Conservation (phyloP, 2,888 invertebrate genomes). For the Drosophila birchii region DNA sequence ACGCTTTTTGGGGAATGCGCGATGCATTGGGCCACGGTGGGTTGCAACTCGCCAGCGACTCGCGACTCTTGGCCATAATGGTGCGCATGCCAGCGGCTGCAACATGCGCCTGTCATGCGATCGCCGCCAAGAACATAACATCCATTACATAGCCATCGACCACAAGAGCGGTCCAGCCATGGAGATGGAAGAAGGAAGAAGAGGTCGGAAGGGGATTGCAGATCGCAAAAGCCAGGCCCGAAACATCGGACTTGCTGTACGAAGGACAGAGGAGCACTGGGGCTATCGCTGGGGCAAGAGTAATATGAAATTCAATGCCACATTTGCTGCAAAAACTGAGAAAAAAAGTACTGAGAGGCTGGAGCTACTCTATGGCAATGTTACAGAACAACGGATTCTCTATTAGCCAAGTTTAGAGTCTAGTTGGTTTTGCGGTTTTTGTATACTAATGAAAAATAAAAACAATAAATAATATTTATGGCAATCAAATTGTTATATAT, state of each 20-base stretch:
- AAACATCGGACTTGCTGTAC: constrained; percentile 12
- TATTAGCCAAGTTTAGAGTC: neutral
- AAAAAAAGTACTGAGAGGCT: constrained; percentile 54
- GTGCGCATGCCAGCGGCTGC: constrained; percentile 82
- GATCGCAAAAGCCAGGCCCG: constrained; percentile 17
- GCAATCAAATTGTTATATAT: too few relatives aligned
- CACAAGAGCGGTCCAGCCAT: constrained; percentile 41
- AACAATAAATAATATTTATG: too few relatives aligned
- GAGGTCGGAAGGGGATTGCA: constrained; percentile 1
- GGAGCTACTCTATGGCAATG: neutral
- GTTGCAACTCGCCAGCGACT: constrained; percentile 34
- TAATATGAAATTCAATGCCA: constrained; percentile 82
- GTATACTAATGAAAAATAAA: too few relatives aligned
- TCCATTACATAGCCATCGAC: constrained; percentile 75
- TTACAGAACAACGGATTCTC: constrained; percentile 4
- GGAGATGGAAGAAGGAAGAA: constrained; percentile 10
- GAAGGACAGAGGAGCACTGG: constrained; percentile 22
- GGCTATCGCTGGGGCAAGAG: constrained; percentile 55
- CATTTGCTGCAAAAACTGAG: constrained; percentile 79
- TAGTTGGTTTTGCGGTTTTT: neutral
- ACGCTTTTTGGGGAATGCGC: constrained; percentile 82
- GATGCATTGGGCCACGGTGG: constrained; percentile 65
- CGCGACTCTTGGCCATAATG: constrained; percentile 72
- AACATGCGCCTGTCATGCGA: constrained; percentile 82
- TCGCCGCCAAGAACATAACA: constrained; percentile 81